A percentile compares a stretch with the other conserved stretches of the same genome.
Evolutionary conservation across 1,140 invertebrate genomes (phyloP).

Genomic region (Tyrophagus putrescentiae): DNA sequence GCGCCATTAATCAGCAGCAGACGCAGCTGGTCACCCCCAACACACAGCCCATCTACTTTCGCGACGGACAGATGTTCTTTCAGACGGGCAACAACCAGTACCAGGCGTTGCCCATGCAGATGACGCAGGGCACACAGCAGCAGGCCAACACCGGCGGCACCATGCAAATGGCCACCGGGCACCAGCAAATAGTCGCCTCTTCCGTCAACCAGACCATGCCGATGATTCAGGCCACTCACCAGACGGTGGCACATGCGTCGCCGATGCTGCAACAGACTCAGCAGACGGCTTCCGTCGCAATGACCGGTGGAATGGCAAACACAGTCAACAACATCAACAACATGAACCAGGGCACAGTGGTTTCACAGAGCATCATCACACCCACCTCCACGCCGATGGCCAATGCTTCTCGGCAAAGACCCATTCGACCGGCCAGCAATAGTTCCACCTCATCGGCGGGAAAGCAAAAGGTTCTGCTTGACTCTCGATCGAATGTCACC

Average conservation of each 20-base stretch:
- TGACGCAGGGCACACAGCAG: background rate
- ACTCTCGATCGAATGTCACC: background rate
- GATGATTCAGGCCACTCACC: background rate
- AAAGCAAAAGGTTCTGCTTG: background rate
- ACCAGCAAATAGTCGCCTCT: background rate
- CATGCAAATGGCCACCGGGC: background rate
- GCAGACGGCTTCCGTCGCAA: too few species aligned
- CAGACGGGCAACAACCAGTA: constrained; percentile 17
- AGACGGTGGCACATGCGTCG: background rate
- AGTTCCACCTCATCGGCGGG: background rate
- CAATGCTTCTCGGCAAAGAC: background rate
- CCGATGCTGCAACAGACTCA: background rate
- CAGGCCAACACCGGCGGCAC: background rate
- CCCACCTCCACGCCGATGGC: background rate
- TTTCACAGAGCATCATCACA: background rate
- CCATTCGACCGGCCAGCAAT: background rate
- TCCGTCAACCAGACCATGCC: constrained; percentile 6
- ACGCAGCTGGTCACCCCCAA: constrained; percentile 5
- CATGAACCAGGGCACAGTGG: background rate
- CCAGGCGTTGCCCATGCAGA: constrained; percentile 12
- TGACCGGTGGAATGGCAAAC: too few species aligned
- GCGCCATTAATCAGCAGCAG: background rate
- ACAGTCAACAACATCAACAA: background rate
- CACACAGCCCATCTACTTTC: constrained; percentile 6
- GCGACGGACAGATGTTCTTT: constrained; percentile 15